Evolutionary conservation across 2,113 vertebrate genomes (phyloP).

Genomic region (Sarotherodon lohbergeri): DNA sequence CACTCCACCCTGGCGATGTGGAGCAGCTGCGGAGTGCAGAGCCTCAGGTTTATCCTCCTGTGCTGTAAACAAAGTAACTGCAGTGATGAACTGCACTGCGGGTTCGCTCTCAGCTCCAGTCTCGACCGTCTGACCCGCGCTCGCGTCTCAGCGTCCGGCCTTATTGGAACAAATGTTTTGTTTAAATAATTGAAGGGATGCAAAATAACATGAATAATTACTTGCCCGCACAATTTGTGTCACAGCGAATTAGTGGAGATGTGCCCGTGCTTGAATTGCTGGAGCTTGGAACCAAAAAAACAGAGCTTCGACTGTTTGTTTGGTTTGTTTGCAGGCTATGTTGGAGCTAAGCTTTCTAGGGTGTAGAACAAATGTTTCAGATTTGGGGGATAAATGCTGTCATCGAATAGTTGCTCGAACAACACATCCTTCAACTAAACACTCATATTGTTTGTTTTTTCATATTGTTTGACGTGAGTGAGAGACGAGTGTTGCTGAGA

Average conservation of each 20-base stretch:
- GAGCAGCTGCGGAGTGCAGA: background rate
- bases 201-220: conserved; percentile 70
- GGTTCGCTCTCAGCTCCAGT: background rate
- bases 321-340: background rate
- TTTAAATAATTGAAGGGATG: conserved; percentile 66
- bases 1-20: background rate
- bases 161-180: conserved; percentile 25
- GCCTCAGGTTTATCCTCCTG: conserved; percentile 6
- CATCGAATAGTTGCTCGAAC: background rate
- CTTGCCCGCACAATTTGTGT: conserved; percentile 44
- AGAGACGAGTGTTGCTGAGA: background rate
- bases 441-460: background rate
- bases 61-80: conserved; percentile 15
- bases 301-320: background rate
- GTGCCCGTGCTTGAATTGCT: background rate
- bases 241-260: conserved; percentile 44
- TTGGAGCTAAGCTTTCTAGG: background rate
- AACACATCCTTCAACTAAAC: background rate
- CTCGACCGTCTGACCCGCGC: background rate
- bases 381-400: background rate
- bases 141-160: background rate
- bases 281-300: background rate
- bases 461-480: background rate
- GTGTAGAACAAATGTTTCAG: background rate
- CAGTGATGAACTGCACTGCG: background rate